These are phyloP conservation scores for Egretta garzetta DNA, from an alignment of 2,113 vertebrate genomes.

Conservation along the genomic window DNA sequence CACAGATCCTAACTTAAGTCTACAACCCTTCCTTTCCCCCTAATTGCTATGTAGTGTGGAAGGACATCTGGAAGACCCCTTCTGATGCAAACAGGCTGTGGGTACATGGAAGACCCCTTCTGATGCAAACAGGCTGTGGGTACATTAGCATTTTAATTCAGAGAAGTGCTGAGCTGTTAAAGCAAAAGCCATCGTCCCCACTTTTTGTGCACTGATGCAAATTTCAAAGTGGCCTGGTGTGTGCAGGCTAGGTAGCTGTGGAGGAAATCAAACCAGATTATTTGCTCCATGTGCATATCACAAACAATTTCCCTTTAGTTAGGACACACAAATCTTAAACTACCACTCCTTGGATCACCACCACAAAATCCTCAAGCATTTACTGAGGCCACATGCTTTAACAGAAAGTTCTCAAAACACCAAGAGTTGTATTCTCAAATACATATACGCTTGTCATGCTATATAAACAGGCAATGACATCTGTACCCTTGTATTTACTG, in stretches of 20 bases:
- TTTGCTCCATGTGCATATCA: not conserved
- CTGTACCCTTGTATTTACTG: not conserved
- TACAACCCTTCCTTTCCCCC: not conserved
- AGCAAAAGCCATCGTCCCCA: not conserved
- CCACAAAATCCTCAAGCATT: not conserved
- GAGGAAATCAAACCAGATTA: not conserved
- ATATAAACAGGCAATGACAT: not conserved
- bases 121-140: not conserved
- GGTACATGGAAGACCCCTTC: not conserved
- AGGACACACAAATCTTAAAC: not conserved
- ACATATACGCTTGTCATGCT: not conserved
- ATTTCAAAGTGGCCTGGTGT: not conserved
- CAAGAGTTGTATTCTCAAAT: not conserved
- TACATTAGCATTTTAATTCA: not conserved
- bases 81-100: not conserved
- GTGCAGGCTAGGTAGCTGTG: not conserved
- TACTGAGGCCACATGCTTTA: not conserved
- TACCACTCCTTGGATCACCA: not conserved
- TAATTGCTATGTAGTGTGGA: not conserved
- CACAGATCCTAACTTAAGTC: not conserved
- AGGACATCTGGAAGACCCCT: not conserved
- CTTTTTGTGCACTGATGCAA: not conserved
- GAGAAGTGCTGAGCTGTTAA: not conserved
- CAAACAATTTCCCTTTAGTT: not conserved
- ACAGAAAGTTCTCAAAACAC: not conserved